Conservation (phyloP, 2,113 vertebrate species). For the Tonatia bakeri region DNA sequence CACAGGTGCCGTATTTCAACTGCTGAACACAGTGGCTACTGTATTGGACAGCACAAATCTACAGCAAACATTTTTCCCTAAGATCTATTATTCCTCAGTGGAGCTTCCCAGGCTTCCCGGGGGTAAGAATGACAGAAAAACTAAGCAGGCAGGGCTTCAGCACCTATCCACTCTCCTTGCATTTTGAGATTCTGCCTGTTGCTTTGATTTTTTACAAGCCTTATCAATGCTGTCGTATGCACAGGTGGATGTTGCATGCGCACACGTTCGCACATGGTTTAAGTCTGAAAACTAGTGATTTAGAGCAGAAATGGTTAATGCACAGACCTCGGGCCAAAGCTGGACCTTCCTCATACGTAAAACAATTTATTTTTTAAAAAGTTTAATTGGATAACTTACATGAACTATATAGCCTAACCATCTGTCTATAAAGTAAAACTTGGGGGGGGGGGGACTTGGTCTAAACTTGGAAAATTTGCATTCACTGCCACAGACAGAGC, state of each 20-base stretch:
- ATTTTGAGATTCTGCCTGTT: not conserved
- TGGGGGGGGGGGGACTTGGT: not conserved
- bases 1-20: not conserved
- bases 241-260: fast-evolving
- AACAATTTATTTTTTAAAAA: not conserved
- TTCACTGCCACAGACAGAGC: constrained; percentile 19
- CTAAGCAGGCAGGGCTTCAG: not conserved
- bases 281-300: not conserved
- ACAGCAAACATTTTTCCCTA: not conserved
- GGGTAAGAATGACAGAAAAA: not conserved
- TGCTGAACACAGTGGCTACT: not conserved
- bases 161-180: not conserved
- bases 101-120: not conserved
- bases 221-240: not conserved
- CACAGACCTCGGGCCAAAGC: not conserved
- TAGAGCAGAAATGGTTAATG: not conserved
- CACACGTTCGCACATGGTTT: not conserved
- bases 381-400: not conserved
- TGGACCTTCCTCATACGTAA: not conserved
- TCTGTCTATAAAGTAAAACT: not conserved
- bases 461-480: constrained; percentile 27
- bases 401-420: not conserved
- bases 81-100: not conserved
- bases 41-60: not conserved
- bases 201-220: not conserved